A percentile compares a stretch with the other conserved stretches of the same genome.
Conservation (phyloP, 2,888 invertebrate species). For the Drosophila percnosoma region DNA sequence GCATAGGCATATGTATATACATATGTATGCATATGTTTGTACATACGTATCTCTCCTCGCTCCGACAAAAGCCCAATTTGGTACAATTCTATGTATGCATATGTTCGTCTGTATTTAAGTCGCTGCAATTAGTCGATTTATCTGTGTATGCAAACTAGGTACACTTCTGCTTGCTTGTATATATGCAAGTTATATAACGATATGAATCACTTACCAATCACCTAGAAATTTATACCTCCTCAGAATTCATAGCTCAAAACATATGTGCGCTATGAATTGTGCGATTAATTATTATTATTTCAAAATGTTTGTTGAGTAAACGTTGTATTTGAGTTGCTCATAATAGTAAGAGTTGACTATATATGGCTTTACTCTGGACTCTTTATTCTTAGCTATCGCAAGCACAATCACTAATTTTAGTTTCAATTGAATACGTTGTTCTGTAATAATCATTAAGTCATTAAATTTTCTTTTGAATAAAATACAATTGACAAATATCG, state of each 20-base stretch:
- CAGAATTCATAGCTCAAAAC: not conserved
- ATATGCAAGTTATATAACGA: not conserved
- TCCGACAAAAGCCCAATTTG: slow-evolving; percentile 10
- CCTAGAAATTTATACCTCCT: no score
- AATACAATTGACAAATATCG: not conserved
- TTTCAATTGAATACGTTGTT: not conserved
- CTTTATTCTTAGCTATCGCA: not conserved
- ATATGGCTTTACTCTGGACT: not conserved
- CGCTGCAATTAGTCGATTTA: slow-evolving; percentile 31
- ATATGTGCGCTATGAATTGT: not conserved
- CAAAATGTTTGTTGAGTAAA: not conserved
- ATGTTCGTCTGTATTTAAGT: not conserved
- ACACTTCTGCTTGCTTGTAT: not conserved
- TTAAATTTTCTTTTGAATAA: not conserved
- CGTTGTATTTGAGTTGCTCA: not conserved
- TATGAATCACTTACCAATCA: not conserved
- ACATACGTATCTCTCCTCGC: not conserved
- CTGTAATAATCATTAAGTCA: not conserved
- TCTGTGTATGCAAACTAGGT: slow-evolving; percentile 4
- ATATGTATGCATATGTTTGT: not conserved
- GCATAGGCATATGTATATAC: not conserved
- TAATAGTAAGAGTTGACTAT: no score
- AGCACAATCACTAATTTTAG: not conserved
- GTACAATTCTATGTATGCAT: not conserved
- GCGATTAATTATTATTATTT: not conserved